phyloP scores from a whole-genome alignment of 2,113 vertebrate genomes.

The Ranitomeya variabilis region DNA sequence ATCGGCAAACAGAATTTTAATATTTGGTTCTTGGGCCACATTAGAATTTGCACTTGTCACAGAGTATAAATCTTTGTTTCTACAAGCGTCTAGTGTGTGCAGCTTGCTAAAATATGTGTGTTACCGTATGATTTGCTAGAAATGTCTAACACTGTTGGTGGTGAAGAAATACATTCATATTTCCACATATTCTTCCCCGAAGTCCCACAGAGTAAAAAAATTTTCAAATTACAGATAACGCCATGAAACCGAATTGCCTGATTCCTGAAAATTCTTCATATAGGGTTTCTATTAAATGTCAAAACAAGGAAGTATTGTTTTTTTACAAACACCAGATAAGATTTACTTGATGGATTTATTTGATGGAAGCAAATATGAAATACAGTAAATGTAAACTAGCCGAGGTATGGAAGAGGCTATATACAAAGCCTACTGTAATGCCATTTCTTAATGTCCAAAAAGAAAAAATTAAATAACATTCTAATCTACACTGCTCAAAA shows the following conservation, averaged over 20 bases:
- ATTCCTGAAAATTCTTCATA: conserved; percentile 39
- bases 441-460: no score
- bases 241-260: conserved; percentile 42
- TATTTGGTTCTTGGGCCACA: neutral
- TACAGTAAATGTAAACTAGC: neutral
- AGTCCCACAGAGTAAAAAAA: conserved; percentile 46
- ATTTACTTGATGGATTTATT: neutral
- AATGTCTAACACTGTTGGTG: conserved; percentile 46
- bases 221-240: conserved; percentile 51
- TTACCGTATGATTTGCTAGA: conserved; percentile 19
- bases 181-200: conserved; percentile 28
- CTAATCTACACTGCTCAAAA: no score
- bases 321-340: neutral
- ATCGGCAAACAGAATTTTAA: neutral
- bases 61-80: neutral
- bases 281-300: conserved; percentile 32
- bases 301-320: conserved; percentile 27
- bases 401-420: neutral
- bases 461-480: no score
- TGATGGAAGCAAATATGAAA: neutral
- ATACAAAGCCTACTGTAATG: neutral
- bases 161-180: conserved; percentile 50
- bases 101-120: conserved; percentile 28
- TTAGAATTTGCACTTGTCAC: neutral
- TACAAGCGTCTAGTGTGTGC: neutral